Base-by-base conservation (phyloP, 1,140 invertebrate genomes). In the Mesaphorura yosii region DNA sequence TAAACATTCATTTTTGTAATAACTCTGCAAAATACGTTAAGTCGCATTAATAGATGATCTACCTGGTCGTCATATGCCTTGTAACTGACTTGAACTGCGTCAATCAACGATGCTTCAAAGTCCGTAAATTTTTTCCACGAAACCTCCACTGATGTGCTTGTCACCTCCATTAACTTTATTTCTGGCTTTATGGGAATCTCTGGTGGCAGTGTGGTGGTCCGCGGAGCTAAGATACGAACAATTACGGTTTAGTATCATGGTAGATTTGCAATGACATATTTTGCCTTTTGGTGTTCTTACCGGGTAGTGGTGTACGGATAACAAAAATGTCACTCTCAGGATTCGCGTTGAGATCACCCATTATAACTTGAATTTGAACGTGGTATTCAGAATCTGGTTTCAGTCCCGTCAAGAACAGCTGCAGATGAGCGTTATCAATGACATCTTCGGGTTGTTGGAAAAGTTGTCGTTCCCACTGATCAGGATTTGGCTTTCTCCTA, bases 121-220 rank as follows among this genome's bases (percentile, higher is more conserved):
- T 84, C 80, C 1, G 75, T 75, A 57, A 92, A 85, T 64, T 82
- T 82, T 58, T 83, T 78, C 88, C 88, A 93, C 28, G 74, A 77
- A 0, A 91, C 72, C 44, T 79, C 79, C 1, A 83, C 78, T 67
- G 80, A 83, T 0, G 79, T 86, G 7, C 84, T 76, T 59, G 88
- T 87, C 0, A 84, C 78, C 53, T 86, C 79, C 6, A 76, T 74
- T 0, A 84, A 76, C 42, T 75, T 75, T 4, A 91, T 66, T 53
- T 82, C 78, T 1, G 85, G 79, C 64, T 90, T 80, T 22, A 80
- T 73, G 6, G 74, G 74, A 46, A 84, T 80, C 57, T 78, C 73
- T 2, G 79, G 75, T 1, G 81, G 80, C 28, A 80, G 62, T 0
- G 78, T 77, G 0, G 76, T 75, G 2, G 66, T 66, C 22, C 67